phyloP scores from a whole-genome alignment of 2,113 vertebrate genomes.

The Sander lucioperca region DNA sequence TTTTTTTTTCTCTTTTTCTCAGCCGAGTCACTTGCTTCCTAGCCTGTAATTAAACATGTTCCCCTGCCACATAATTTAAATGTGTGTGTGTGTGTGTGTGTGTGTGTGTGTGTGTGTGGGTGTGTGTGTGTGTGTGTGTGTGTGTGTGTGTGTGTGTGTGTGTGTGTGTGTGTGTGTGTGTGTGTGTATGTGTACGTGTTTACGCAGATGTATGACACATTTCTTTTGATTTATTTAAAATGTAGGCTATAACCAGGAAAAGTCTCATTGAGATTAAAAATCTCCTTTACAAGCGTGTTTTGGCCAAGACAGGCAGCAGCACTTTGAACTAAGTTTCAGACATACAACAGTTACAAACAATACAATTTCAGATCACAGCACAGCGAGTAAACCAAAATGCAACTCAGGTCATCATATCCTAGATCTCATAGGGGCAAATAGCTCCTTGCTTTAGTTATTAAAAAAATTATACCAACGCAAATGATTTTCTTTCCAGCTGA shows the following conservation, averaged over 20 bases:
- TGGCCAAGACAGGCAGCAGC: too few species aligned
- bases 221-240: not conserved
- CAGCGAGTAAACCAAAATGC: too few species aligned
- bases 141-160: conserved; percentile 18
- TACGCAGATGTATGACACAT: conserved; percentile 27
- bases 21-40: conserved; percentile 65
- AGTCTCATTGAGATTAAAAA: too few species aligned
- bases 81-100: conserved; percentile 13
- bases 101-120: conserved; percentile 15
- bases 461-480: conserved; percentile 7
- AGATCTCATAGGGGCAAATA: too few species aligned
- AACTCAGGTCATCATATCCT: too few species aligned
- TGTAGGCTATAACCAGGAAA: too few species aligned
- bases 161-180: conserved; percentile 17
- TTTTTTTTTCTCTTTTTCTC: conserved; percentile 18
- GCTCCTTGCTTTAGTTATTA: too few species aligned
- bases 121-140: conserved; percentile 11
- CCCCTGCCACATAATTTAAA: conserved; percentile 54
- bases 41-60: conserved; percentile 78
- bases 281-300: too few species aligned
- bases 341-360: too few species aligned
- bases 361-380: too few species aligned
- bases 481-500: conserved; percentile 18
- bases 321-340: too few species aligned
- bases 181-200: conserved; percentile 20